Base-by-base conservation (phyloP, 2,113 vertebrate genomes). In the Xyrauchen texanus region DNA sequence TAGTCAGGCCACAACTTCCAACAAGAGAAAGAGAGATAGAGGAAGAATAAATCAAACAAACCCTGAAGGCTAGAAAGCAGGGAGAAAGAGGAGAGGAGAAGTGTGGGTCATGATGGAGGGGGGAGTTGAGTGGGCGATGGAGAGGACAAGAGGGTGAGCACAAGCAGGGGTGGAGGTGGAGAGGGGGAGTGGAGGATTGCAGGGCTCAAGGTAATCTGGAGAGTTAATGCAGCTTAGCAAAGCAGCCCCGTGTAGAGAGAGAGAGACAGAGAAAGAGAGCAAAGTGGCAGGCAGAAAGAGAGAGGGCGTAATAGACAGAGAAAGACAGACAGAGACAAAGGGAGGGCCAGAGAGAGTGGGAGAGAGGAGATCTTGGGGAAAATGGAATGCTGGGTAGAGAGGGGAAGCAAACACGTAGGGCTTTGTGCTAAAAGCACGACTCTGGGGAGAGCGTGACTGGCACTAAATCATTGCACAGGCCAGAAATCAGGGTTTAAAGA, bases 371-470 rank as follows among this genome's bases (percentile, higher is more conserved):
- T 90, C 88, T 88, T 91, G 91, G 92, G 93, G 95, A 93, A 95
- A 93, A 85, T 83, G 90, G 94, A 95, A 95, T 93, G 94, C 88
- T 92, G 94, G 94, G 95, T 94, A 94, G 92, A 92, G 93, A 95
- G 93, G 92, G 93, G 91, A 94, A 93, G 92, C 87, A 91, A 91
- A 93, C 92, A 92, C 82, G 85, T 86, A 87, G 84, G 88, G 90
- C 91, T 93, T 91, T 92, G 93, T 96, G 92, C 91, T 93, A 91
- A 94, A 90, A 94, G 92, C 90, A 91, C 61, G 90, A 89, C 86
- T 89, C 87, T 90, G 89, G 91, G 90, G 92, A 89, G 90, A 89
- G 90, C 86, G 90, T 82, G 86, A 85, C 88, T 88, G 61, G 82
- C 83, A 16, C 90, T 85, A 89, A 88, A 91, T 86, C 84, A 91